These are phyloP conservation scores for Cephalopterus ornatus DNA, from an alignment of 2,113 vertebrate genomes.

Conservation along the genomic window DNA sequence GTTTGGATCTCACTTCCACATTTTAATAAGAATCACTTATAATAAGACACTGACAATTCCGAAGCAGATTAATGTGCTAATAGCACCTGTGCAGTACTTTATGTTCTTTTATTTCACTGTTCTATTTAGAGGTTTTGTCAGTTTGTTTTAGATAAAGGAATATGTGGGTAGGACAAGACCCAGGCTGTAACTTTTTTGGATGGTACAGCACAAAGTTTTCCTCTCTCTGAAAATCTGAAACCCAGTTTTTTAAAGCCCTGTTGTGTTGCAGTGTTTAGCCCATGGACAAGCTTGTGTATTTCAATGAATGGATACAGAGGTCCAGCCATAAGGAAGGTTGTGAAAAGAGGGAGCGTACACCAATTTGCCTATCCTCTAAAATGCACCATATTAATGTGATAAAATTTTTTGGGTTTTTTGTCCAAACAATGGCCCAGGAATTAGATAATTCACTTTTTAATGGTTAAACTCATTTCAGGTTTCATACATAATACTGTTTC, in stretches of 20 bases:
- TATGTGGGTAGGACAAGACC: not conserved
- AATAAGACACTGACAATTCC: not conserved
- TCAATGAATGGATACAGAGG: not conserved
- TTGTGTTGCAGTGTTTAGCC: not conserved
- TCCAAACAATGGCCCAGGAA: not conserved
- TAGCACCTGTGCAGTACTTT: not conserved
- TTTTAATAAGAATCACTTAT: not conserved
- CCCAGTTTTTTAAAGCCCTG: not conserved
- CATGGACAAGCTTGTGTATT: not conserved
- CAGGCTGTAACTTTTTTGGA: not conserved
- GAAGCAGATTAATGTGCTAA: not conserved
- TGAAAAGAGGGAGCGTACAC: not conserved
- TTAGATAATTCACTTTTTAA: not conserved
- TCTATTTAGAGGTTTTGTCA: not conserved
- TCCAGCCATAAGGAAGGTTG: not conserved
- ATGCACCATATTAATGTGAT: too few species aligned
- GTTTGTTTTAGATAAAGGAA: not conserved
- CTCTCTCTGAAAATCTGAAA: not conserved
- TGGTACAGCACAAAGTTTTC: not conserved
- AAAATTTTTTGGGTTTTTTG: not conserved
- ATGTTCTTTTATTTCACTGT: slow-evolving; percentile 10
- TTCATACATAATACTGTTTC: not conserved
- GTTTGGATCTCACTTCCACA: not conserved
- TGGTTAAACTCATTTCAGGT: not conserved
- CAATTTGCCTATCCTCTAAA: not conserved